Conservation (phyloP, 2,888 invertebrate genomes). For the Horisme vitalbata region DNA sequence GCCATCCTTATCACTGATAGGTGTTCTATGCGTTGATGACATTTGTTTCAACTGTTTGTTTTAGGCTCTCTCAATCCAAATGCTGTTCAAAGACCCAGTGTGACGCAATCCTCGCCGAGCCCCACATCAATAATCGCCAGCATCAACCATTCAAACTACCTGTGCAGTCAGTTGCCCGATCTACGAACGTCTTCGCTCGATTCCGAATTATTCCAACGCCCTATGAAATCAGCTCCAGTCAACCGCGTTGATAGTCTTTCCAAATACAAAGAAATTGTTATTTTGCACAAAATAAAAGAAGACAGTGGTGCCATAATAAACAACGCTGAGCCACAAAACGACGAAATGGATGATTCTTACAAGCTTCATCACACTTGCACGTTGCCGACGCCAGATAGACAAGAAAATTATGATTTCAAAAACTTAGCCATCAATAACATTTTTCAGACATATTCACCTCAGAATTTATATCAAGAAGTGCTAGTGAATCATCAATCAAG, state of each 20-base stretch:
- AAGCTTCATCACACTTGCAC: slow-evolving; percentile 35
- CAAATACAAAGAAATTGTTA: slow-evolving; percentile 59
- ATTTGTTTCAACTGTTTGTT: slow-evolving; percentile 1
- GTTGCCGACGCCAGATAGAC: slow-evolving; percentile 34
- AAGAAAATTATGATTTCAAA: slow-evolving; percentile 58
- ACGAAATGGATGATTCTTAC: slow-evolving; percentile 36
- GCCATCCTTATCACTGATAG: no score
- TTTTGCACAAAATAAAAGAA: slow-evolving; percentile 49
- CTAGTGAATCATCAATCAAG: slow-evolving; percentile 34
- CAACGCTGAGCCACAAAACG: slow-evolving; percentile 22
- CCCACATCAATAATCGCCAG: slow-evolving; percentile 74
- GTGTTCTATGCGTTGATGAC: neutral
- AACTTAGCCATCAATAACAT: slow-evolving; percentile 56
- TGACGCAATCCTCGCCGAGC: slow-evolving; percentile 72
- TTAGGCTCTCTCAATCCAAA: slow-evolving; percentile 59
- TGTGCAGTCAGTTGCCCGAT: slow-evolving; percentile 62
- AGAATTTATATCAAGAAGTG: slow-evolving; percentile 35
- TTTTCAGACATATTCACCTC: slow-evolving; percentile 43
- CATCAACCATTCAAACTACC: slow-evolving; percentile 75
- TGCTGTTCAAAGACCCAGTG: slow-evolving; percentile 58
- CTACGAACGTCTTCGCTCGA: slow-evolving; percentile 40
- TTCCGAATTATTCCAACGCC: slow-evolving; percentile 46
- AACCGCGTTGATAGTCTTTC: slow-evolving; percentile 38
- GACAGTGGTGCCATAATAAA: slow-evolving; percentile 29
- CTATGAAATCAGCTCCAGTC: slow-evolving; percentile 34